Percentiles rank a stretch among this genome's conserved stretches.
Conservation (phyloP, 2,797 vertebrate species). For the Antennarius maculatus region DNA sequence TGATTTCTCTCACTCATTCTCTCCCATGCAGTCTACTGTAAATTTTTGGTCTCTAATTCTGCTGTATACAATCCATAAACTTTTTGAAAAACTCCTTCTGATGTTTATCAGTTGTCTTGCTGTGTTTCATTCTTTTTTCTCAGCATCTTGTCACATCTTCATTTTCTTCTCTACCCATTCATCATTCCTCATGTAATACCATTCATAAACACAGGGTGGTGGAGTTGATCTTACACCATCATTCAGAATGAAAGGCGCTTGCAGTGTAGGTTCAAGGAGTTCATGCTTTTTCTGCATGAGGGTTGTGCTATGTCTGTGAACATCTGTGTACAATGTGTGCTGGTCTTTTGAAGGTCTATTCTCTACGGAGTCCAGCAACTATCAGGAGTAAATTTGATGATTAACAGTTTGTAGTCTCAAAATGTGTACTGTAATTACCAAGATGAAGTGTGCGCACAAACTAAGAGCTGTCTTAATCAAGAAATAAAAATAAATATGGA, state of each 20-base stretch:
- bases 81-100: conserved; percentile 69
- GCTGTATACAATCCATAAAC: conserved; percentile 80
- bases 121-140: conserved; percentile 10
- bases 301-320: conserved; percentile 38
- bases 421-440: background rate
- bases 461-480: background rate
- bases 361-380: conserved; percentile 32
- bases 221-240: conserved; percentile 30
- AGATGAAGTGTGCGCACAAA: background rate
- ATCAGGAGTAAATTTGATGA: conserved; percentile 2
- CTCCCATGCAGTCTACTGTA: conserved; percentile 47
- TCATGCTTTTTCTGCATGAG: conserved; percentile 24
- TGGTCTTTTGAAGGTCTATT: conserved; percentile 16
- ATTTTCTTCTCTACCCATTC: background rate
- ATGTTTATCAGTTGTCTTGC: conserved; percentile 16
- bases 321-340: conserved; percentile 16
- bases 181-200: conserved; percentile 17
- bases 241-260: background rate
- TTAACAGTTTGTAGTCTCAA: background rate
- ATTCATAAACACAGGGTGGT: conserved; percentile 44
- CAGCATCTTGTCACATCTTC: background rate
- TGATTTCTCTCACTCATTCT: conserved; percentile 42
- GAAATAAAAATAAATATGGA: too few relatives aligned
- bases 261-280: conserved; percentile 15
- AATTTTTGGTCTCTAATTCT: conserved; percentile 67